Evolutionary conservation across 1,140 invertebrate species (phyloP).

Genomic region (Aphidius gifuensis): DNA sequence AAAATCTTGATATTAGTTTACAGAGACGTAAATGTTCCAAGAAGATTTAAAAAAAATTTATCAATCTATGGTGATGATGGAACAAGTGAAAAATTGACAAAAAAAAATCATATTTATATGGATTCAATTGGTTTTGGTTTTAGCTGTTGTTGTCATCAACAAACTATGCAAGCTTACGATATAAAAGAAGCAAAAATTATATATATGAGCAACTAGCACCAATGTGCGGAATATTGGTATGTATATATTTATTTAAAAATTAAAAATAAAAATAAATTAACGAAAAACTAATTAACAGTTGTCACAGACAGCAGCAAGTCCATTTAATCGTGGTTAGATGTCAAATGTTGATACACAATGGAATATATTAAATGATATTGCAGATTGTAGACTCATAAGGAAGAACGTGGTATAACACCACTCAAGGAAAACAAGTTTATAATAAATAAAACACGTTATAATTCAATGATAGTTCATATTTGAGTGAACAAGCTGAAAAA

Average conservation of each 20-base stretch:
- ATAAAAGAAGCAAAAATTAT: conserved; percentile 90
- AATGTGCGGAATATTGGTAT: conserved; percentile 95
- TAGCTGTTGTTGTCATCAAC: conserved; percentile 96
- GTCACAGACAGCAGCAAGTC: conserved; percentile 93
- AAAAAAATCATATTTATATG: conserved; percentile 89
- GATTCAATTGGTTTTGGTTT: conserved; percentile 99
- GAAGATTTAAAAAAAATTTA: conserved; percentile 75
- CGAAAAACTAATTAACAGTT: conserved; percentile 59
- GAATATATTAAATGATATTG: conserved; percentile 92
- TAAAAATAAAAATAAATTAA: conserved; percentile 3
- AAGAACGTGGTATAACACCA: conserved; percentile 86
- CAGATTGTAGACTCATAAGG: conserved; percentile 94
- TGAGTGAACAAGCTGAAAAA: conserved; percentile 81
- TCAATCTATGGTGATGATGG: conserved; percentile 66
- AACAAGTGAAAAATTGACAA: conserved; percentile 61
- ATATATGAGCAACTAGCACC: conserved; percentile 97
- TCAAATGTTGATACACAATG: conserved; percentile 96
- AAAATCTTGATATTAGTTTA: conserved; percentile 65
- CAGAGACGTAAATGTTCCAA: conserved; percentile 77
- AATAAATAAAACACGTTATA: conserved; percentile 95
- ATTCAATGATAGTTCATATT: conserved; percentile 96
- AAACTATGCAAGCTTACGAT: conserved; percentile 96
- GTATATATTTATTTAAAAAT: conserved; percentile 24
- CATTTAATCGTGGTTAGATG: conserved; percentile 88
- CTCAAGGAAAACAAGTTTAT: conserved; percentile 74